Evolutionary conservation across 2,113 vertebrate species (phyloP).

Genomic region (Nothocercus julius): DNA sequence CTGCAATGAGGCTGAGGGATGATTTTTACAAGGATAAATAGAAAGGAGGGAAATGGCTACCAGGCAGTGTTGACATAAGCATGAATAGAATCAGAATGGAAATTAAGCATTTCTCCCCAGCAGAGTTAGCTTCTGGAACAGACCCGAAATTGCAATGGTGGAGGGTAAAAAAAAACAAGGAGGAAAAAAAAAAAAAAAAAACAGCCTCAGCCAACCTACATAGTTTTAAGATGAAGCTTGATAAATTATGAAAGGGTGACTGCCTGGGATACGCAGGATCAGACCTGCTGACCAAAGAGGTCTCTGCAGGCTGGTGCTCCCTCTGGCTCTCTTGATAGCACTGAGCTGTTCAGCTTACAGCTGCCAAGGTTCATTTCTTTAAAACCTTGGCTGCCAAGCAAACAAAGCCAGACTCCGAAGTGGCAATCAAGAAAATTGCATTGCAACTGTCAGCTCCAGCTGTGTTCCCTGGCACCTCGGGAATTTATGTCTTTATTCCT

Average conservation of each 20-base stretch:
- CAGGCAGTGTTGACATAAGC: conserved; percentile 51
- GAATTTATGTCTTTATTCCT: background rate
- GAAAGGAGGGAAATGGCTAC: conserved; percentile 44
- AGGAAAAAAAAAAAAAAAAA: background rate
- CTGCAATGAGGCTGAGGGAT: conserved; percentile 20
- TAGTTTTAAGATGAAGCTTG: background rate
- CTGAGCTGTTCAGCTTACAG: background rate
- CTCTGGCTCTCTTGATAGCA: background rate
- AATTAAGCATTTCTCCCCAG: conserved; percentile 50
- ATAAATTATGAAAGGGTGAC: background rate
- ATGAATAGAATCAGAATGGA: conserved; percentile 2
- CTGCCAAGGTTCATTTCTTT: background rate
- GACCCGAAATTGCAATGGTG: background rate
- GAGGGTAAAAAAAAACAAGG: background rate
- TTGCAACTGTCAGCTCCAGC: background rate
- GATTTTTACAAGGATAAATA: conserved; percentile 42
- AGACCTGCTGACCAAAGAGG: background rate
- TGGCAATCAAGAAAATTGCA: background rate
- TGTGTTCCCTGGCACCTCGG: background rate
- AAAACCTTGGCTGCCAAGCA: background rate
- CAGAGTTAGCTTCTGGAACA: conserved; percentile 19
- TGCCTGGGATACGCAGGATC: background rate
- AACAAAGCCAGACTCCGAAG: background rate
- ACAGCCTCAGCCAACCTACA: background rate
- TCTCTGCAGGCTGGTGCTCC: background rate